Percentiles rank a stretch among this genome's conserved stretches.
Conservation (phyloP, 1,140 invertebrate species). For the Drosophila repletoides region DNA sequence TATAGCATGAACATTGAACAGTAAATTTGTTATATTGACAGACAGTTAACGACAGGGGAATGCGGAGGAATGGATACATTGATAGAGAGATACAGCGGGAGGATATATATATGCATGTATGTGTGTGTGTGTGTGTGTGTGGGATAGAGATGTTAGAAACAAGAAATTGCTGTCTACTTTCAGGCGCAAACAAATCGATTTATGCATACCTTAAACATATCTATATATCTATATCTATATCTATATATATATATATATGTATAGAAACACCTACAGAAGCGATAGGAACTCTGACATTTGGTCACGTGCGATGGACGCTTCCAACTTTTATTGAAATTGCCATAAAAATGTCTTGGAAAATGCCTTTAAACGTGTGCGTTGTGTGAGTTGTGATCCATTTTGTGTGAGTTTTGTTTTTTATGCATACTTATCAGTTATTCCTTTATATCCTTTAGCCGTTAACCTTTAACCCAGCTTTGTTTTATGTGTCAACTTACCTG, state of each 20-base stretch:
- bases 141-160: slow-evolving; percentile 51
- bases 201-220: slow-evolving; percentile 46
- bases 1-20: slow-evolving; percentile 7
- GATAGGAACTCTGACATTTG: slow-evolving; percentile 38
- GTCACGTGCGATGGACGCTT: slow-evolving; percentile 53
- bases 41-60: slow-evolving; percentile 39
- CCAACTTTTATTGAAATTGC: slow-evolving; percentile 67
- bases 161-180: slow-evolving; percentile 48
- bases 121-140: background rate
- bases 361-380: slow-evolving; percentile 9
- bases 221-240: background rate
- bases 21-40: slow-evolving; percentile 56
- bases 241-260: background rate
- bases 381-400: background rate
- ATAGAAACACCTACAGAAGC: background rate
- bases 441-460: slow-evolving; percentile 23
- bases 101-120: too few species aligned
- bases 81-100: background rate
- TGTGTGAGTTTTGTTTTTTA: slow-evolving; percentile 1
- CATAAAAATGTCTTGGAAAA: slow-evolving; percentile 42
- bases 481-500: slow-evolving; percentile 59
- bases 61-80: background rate
- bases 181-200: slow-evolving; percentile 55
- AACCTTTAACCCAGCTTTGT: slow-evolving; percentile 30
- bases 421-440: slow-evolving; percentile 46